Conservation (phyloP, 2,888 invertebrate species). For the Sisyra terminalis region DNA sequence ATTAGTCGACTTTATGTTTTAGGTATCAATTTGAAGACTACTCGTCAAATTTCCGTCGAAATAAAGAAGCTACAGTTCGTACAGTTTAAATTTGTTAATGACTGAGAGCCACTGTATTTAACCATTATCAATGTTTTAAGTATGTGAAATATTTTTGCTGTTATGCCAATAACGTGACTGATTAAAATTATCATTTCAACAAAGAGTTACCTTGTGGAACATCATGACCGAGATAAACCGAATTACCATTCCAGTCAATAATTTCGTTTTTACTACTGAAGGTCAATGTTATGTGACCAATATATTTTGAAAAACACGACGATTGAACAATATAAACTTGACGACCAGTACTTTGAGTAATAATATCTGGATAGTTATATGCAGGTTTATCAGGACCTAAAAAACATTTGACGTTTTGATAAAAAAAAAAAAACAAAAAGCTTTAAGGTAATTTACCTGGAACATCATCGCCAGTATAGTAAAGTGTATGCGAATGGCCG, state of each 20-base stretch:
- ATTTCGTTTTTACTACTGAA: conserved; percentile 53
- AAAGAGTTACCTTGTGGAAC: conserved; percentile 29
- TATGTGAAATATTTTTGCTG: too few relatives aligned
- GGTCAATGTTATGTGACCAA: conserved; percentile 57
- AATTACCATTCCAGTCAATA: conserved; percentile 49
- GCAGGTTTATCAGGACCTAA: conserved; percentile 33
- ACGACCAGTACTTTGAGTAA: conserved; percentile 36
- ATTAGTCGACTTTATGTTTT: too few relatives aligned
- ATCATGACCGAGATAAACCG: conserved; percentile 44
- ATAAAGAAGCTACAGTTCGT: too few relatives aligned
- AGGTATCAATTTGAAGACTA: too few relatives aligned
- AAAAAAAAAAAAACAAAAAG: conserved; percentile 2
- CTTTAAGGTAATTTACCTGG: conserved; percentile 8
- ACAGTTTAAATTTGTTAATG: too few relatives aligned
- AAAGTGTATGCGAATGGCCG: conserved; percentile 65
- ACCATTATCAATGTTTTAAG: too few relatives aligned
- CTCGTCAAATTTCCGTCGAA: too few relatives aligned
- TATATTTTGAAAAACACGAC: conserved; percentile 53
- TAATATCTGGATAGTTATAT: conserved; percentile 55
- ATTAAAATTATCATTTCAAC: too few relatives aligned
- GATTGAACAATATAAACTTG: conserved; percentile 54
- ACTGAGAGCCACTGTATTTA: too few relatives aligned
- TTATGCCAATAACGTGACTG: too few relatives aligned
- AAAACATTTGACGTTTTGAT: too few relatives aligned
- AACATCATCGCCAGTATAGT: conserved; percentile 39